A percentile compares a stretch with the other conserved stretches of the same genome.
Evolutionary conservation across 2,113 vertebrate genomes (phyloP).

Genomic region (Cyprichromis sp.): DNA sequence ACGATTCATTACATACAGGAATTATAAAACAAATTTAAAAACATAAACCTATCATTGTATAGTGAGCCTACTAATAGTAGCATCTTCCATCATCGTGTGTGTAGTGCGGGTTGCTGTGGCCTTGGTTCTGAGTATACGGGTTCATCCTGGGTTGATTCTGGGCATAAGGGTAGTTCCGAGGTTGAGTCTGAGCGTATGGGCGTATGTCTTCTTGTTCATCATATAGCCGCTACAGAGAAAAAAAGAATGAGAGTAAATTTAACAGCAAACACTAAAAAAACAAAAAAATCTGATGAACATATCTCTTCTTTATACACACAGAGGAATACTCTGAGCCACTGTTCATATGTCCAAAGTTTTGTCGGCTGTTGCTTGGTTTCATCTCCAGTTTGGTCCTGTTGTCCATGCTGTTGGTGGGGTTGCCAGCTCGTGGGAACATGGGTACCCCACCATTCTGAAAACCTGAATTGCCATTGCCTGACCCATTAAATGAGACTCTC

Average conservation of each 20-base stretch:
- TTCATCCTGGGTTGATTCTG: neutral
- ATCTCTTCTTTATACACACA: neutral
- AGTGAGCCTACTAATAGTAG: neutral
- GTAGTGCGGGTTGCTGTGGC: slow-evolving; percentile 33
- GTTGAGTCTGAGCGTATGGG: neutral
- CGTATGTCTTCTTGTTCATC: neutral
- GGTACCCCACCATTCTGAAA: neutral
- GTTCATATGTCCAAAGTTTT: neutral
- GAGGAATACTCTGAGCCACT: neutral
- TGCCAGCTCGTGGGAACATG: slow-evolving; percentile 61
- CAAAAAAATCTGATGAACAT: neutral
- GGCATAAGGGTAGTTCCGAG: slow-evolving; percentile 11
- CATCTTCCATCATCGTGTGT: neutral
- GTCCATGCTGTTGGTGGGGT: neutral
- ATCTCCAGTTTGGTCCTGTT: slow-evolving; percentile 37
- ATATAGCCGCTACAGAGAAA: neutral
- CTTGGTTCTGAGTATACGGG: slow-evolving; percentile 21
- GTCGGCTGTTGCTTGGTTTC: neutral
- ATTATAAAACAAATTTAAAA: neutral
- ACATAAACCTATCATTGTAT: neutral
- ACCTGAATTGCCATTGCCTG: neutral
- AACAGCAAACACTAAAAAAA: neutral
- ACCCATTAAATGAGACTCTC: neutral
- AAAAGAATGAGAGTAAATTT: neutral
- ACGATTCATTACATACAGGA: neutral